Base-by-base conservation (phyloP, 2,888 invertebrate species). In the Lepidocyrtinus sp. region DNA sequence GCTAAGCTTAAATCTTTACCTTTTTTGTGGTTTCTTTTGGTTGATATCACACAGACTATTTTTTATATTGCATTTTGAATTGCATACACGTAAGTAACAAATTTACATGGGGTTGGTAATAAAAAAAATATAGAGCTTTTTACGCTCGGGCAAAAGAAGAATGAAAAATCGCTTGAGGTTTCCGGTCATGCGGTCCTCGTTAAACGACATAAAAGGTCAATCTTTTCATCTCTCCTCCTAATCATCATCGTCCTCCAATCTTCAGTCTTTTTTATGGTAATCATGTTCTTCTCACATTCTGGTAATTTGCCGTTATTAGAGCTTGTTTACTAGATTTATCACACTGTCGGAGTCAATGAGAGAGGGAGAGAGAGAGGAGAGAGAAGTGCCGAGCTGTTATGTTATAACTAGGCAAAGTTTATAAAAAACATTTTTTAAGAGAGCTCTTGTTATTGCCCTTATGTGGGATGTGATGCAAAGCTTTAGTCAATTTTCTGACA, bases 181-280 rank as follows among this genome's bases (percentile, higher is more conserved):
- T 83, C 83, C 83, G 83, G 79, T 79, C 82, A 82, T 82, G 82
- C 82, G 82, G 83, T 79, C 76, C 81, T 82, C 50, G 82, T 79
- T 79, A 79, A 62, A 71, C 61, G 26, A 75, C 45, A 3, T 22
- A 68, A 68, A 69, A 69, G 69, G 55, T 69, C 50, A 69, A 69
- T 69, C 69, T 12, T 55, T 67, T 69, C 36, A 69, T 69, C 50
- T 69, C 69, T 36, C 36, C 36, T 7, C 36, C 36, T 36, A 5
- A 5, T 36, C 36, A 5, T 36, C 36, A 5, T 36, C 36, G 5
- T 36, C 36, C 12, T 36, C 36, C 12, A 7, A 5, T 12, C 5
- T 7, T 7, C 12, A 36, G 5, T 7, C 7, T 69, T 17, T 69
- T 25, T 24, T 36, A 55, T 24, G 25, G 25, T 55, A 69, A 69